Conservation (phyloP, 1,140 invertebrate species). For the Eurytemora carolleeae region DNA sequence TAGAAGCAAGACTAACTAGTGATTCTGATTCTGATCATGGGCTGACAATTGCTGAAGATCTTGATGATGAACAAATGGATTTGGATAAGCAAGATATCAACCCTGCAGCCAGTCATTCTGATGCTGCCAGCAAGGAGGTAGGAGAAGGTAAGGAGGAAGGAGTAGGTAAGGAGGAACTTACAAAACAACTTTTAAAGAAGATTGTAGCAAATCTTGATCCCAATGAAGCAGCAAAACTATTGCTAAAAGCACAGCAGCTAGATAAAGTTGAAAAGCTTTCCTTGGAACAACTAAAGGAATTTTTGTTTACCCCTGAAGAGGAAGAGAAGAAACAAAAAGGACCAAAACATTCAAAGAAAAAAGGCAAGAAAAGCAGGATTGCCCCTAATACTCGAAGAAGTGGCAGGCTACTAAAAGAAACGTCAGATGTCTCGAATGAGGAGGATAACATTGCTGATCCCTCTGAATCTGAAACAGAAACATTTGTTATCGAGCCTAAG, state of each 20-base stretch:
- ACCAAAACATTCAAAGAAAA: too few species aligned
- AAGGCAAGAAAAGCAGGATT: not conserved
- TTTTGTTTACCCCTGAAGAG: not conserved
- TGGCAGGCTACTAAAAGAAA: not conserved
- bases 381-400: not conserved
- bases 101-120: too few species aligned
- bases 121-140: not conserved
- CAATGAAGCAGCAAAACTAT: not conserved
- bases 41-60: not conserved
- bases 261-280: not conserved
- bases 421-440: not conserved
- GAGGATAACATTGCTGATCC: not conserved
- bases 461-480: not conserved
- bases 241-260: not conserved
- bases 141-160: not conserved
- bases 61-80: not conserved
- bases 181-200: not conserved
- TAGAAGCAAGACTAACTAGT: not conserved
- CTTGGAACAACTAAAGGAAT: not conserved
- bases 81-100: not conserved
- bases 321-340: too few species aligned
- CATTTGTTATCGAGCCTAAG: not conserved
- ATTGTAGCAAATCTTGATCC: not conserved
- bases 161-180: not conserved
- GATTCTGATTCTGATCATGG: not conserved